Percentiles rank a stretch among this genome's conserved stretches.
These are phyloP conservation scores for Doris montereyensis DNA, from an alignment of 2,888 invertebrate genomes.

Conservation along the genomic window DNA sequence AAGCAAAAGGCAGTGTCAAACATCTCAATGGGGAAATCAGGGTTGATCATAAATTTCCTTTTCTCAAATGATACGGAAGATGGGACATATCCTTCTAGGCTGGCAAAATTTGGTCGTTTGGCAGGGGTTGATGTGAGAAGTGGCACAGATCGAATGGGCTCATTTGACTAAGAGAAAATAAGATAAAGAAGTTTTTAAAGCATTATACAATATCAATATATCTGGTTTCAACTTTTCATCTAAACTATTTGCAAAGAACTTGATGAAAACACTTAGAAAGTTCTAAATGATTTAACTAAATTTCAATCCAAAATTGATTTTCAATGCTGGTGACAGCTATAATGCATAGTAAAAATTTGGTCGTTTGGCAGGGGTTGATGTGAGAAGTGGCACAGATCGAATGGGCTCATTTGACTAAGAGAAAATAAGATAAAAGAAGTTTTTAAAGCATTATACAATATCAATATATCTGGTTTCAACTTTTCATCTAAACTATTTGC, in stretches of 20 bases:
- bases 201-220: too few relatives aligned
- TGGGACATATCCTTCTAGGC: slow-evolving; percentile 13
- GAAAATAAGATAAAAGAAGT: neutral
- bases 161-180: neutral
- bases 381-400: neutral
- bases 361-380: slow-evolving; percentile 8
- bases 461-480: too few relatives aligned
- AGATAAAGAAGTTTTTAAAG: neutral
- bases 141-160: neutral
- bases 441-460: too few relatives aligned
- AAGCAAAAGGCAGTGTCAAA: slow-evolving; percentile 58
- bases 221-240: too few relatives aligned
- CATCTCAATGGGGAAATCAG: slow-evolving; percentile 31
- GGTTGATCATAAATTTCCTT: slow-evolving; percentile 42
- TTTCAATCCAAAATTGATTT: too few relatives aligned
- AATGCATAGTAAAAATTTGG: too few relatives aligned
- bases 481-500: too few relatives aligned
- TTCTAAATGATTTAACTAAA: too few relatives aligned
- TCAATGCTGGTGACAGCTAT: too few relatives aligned
- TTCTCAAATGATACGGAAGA: slow-evolving; percentile 38
- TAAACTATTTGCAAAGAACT: too few relatives aligned
- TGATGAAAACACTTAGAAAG: too few relatives aligned
- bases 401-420: neutral
- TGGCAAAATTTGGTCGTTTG: neutral
- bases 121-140: neutral